Percentiles rank a stretch among this genome's conserved stretches.
Conservation (phyloP, 2,888 invertebrate species). For the Ceriagrion tenellum region DNA sequence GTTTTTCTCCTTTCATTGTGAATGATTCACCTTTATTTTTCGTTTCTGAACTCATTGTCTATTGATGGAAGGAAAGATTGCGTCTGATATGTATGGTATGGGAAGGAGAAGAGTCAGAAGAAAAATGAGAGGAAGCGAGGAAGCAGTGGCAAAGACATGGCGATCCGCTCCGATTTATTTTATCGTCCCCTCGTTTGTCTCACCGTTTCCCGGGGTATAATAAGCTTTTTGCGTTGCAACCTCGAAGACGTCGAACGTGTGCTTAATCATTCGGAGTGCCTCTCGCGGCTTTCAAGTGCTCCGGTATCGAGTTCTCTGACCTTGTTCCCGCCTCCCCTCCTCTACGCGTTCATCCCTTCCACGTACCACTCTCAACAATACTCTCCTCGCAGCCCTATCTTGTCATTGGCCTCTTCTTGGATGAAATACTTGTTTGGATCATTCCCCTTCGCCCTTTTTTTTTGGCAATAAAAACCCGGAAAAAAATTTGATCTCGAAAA, state of each 20-base stretch:
- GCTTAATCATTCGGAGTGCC: not conserved
- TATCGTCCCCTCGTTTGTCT: constrained; percentile 3
- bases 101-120: not conserved
- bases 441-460: too few species aligned
- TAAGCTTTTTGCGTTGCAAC: constrained; percentile 22
- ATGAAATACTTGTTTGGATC: too few species aligned
- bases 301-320: not conserved
- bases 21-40: too few species aligned
- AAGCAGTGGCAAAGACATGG: not conserved
- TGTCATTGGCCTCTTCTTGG: too few species aligned
- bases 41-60: too few species aligned
- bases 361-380: too few species aligned
- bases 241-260: not conserved
- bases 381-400: too few species aligned
- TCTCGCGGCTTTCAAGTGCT: not conserved
- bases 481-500: too few species aligned
- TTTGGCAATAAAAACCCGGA: too few species aligned
- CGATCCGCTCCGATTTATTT: not conserved
- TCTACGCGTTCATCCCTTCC: too few species aligned
- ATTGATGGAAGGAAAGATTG: not conserved
- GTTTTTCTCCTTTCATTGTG: too few species aligned
- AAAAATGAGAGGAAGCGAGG: not conserved
- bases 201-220: not conserved
- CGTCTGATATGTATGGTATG: not conserved
- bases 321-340: not conserved